A percentile compares a stretch with the other conserved stretches of the same genome.
Evolutionary conservation across 2,888 invertebrate species (phyloP).

Genomic region (Ypsolopha sequella): DNA sequence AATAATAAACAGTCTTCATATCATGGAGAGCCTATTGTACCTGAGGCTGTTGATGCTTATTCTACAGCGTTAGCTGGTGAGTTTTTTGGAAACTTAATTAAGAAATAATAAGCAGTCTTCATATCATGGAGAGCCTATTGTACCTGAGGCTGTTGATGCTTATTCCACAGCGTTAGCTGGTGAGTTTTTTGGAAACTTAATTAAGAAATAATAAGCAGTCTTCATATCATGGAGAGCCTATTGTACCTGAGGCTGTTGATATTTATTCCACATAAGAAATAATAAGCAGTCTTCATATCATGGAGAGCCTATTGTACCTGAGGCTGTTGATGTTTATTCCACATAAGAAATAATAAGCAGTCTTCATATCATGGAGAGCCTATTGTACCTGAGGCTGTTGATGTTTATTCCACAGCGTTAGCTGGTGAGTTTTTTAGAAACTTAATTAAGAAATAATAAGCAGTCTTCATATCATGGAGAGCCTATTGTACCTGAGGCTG

Average conservation of each 20-base stretch:
- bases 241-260: slow-evolving; percentile 35
- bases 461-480: slow-evolving; percentile 35
- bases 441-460: too few relatives aligned
- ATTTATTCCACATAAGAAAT: slow-evolving; percentile 38
- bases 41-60: slow-evolving; percentile 40
- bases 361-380: slow-evolving; percentile 33
- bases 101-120: slow-evolving; percentile 16
- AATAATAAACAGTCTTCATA: slow-evolving; percentile 22
- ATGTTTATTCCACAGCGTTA: slow-evolving; percentile 44
- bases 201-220: slow-evolving; percentile 11
- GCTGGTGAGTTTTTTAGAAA: slow-evolving; percentile 5
- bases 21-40: slow-evolving; percentile 31
- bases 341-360: slow-evolving; percentile 20
- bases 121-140: slow-evolving; percentile 34
- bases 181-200: too few relatives aligned
- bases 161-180: slow-evolving; percentile 41
- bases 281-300: slow-evolving; percentile 28
- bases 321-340: slow-evolving; percentile 40
- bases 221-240: slow-evolving; percentile 32
- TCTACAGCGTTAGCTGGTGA: slow-evolving; percentile 34
- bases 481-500: slow-evolving; percentile 27
- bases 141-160: slow-evolving; percentile 35
- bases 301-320: slow-evolving; percentile 30
- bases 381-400: slow-evolving; percentile 30
- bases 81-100: too few relatives aligned